Evolutionary conservation across 2,113 vertebrate genomes (phyloP).

Genomic region (Eolophus roseicapilla): DNA sequence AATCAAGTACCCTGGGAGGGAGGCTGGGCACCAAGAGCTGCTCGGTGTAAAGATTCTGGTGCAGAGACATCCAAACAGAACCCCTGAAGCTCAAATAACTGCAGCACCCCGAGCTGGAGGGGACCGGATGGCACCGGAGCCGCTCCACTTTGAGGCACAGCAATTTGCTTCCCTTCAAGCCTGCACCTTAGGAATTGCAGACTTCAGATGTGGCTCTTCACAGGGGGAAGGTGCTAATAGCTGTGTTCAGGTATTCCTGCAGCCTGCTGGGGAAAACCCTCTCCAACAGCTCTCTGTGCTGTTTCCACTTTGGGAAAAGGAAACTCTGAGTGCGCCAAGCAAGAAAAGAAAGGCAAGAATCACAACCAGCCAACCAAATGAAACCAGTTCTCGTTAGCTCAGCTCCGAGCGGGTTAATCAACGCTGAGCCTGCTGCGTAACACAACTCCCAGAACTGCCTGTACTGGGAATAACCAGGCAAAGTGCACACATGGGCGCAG

Average conservation of each 20-base stretch:
- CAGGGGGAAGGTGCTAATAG: neutral
- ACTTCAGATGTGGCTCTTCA: neutral
- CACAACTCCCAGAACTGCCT: slow-evolving; percentile 37
- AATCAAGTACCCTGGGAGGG: rapidly evolving
- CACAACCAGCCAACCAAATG: neutral
- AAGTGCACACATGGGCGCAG: slow-evolving; percentile 4
- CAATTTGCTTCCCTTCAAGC: neutral
- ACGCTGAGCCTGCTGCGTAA: slow-evolving; percentile 52
- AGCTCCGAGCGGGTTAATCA: slow-evolving; percentile 31
- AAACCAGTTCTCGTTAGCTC: slow-evolving; percentile 64
- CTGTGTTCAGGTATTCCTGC: neutral
- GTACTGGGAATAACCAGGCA: slow-evolving; percentile 67
- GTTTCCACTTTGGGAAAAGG: neutral
- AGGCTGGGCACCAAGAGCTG: neutral
- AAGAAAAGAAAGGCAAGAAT: neutral
- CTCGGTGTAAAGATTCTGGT: neutral
- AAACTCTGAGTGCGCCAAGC: neutral
- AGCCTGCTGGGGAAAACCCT: slow-evolving; percentile 1
- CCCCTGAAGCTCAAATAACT: neutral
- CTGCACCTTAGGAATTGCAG: neutral
- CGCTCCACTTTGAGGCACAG: neutral
- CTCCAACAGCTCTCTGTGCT: neutral
- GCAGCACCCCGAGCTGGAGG: neutral
- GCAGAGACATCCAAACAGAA: neutral
- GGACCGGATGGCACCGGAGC: neutral